Conservation (phyloP, 2,888 invertebrate species). For the Zygothrica quintamaculata region DNA sequence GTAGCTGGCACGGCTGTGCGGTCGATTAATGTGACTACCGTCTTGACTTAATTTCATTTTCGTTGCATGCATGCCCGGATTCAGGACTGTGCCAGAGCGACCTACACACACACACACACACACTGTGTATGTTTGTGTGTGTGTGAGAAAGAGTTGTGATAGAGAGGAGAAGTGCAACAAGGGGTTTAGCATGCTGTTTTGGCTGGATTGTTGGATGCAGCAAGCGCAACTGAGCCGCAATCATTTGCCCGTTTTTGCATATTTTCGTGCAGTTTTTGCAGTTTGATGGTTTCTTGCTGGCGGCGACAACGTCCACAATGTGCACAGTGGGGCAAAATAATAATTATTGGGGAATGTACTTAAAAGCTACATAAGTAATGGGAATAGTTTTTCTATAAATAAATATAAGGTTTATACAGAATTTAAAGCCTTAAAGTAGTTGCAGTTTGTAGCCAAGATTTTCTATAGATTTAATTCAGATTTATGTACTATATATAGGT, state of each 20-base stretch:
- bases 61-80: conserved; percentile 71
- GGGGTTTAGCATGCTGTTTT: conserved; percentile 18
- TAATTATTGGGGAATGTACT: background rate
- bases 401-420: too few species aligned
- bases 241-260: conserved; percentile 78
- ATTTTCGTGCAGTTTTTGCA: conserved; percentile 73
- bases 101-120: conserved; percentile 41
- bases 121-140: conserved; percentile 1
- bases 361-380: too few species aligned
- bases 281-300: conserved; percentile 66
- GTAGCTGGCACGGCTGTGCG: conserved; percentile 44
- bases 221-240: conserved; percentile 70
- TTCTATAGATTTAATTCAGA: too few species aligned
- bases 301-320: conserved; percentile 46
- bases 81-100: conserved; percentile 47
- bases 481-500: too few species aligned
- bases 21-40: conserved; percentile 77
- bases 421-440: too few species aligned
- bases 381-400: too few species aligned
- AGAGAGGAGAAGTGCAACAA: background rate
- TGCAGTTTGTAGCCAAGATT: too few species aligned
- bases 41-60: conserved; percentile 80
- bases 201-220: conserved; percentile 51
- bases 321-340: conserved; percentile 42
- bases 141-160: conserved; percentile 1